Evolutionary conservation across 1,140 invertebrate species (phyloP).

Genomic region (Agrilus planipennis): DNA sequence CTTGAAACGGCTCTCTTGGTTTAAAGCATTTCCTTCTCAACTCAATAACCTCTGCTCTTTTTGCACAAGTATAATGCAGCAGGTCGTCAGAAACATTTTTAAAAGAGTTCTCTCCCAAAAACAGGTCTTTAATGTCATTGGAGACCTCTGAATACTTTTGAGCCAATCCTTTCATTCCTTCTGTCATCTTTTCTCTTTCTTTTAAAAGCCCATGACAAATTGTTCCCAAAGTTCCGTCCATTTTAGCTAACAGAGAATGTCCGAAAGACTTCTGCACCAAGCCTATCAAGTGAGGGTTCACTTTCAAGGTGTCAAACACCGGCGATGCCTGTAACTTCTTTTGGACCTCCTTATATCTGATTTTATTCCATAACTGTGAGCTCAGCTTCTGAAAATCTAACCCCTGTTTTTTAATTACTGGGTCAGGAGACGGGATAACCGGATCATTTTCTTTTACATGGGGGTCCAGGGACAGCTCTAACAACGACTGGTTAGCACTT

Average conservation of each 20-base stretch:
- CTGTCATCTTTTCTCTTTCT: neutral
- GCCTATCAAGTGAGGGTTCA: neutral
- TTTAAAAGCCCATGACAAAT: neutral
- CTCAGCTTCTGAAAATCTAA: too few species aligned
- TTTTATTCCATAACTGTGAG: too few species aligned
- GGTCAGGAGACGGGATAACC: conserved; percentile 12
- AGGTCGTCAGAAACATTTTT: too few species aligned
- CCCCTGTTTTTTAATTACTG: conserved; percentile 14
- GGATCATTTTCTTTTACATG: conserved; percentile 16
- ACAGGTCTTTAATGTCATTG: too few species aligned
- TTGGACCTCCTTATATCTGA: too few species aligned
- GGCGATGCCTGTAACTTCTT: too few species aligned
- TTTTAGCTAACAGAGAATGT: neutral
- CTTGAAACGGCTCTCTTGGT: too few species aligned
- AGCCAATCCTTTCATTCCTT: neutral
- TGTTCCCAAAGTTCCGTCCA: neutral
- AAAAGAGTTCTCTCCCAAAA: too few species aligned
- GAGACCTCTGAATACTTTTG: conserved; percentile 1
- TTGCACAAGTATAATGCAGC: too few species aligned
- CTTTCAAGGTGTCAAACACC: conserved; percentile 1
- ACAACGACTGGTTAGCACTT: too few species aligned
- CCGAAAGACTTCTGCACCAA: neutral
- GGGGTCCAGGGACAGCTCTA: conserved; percentile 2
- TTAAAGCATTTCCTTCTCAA: too few species aligned
- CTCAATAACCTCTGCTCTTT: too few species aligned